These are phyloP conservation scores for Nasua narica DNA, from an alignment of 2,797 vertebrate genomes.

Conservation along the genomic window DNA sequence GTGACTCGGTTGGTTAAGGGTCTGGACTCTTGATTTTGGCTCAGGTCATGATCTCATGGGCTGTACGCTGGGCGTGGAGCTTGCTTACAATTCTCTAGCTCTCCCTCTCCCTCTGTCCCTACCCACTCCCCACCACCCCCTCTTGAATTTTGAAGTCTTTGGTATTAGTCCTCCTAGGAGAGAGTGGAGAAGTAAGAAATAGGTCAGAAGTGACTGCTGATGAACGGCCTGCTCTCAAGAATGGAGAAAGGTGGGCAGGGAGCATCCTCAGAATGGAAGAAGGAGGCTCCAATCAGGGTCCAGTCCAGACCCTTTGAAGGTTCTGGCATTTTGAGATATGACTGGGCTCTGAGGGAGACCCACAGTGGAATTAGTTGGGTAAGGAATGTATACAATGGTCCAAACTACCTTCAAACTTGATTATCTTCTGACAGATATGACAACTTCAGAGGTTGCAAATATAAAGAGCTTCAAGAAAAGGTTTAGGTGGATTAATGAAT, in stretches of 20 bases:
- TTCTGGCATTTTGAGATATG: neutral
- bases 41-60: neutral
- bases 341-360: neutral
- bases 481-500: neutral
- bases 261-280: neutral
- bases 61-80: neutral
- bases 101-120: neutral
- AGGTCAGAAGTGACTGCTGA: neutral
- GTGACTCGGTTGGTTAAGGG: neutral
- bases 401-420: neutral
- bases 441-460: neutral
- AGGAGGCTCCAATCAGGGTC: neutral
- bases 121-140: too few species aligned
- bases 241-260: neutral
- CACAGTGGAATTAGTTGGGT: neutral
- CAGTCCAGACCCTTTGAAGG: neutral
- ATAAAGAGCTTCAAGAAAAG: conserved; percentile 7
- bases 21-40: neutral
- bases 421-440: neutral
- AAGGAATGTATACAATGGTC: neutral
- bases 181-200: neutral
- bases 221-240: neutral
- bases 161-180: neutral
- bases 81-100: neutral
- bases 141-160: neutral